Evolutionary conservation across 2,113 vertebrate species (phyloP), one percentile per base, ranked within the genome.

Genomic region (Halcyon senegalensis): DNA sequence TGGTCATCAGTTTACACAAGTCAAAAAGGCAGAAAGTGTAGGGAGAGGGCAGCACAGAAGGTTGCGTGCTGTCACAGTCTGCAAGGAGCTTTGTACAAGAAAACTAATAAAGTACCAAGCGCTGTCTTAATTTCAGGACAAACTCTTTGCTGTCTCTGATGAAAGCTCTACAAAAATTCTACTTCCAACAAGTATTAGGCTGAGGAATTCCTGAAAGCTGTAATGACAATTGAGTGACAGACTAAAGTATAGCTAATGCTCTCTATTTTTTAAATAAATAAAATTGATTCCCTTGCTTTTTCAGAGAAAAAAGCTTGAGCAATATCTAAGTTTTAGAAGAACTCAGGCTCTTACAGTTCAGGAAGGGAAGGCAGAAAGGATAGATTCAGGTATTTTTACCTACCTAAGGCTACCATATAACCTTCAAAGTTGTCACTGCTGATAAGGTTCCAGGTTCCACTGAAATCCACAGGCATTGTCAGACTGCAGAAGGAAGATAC

Each of bases 401-500:
- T 97, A 99, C 99, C 99, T 92, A 99, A 95, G 74, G 98, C 98
- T 84, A 97, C 92, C 99, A 99, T 98, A 73, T 98, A 99, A 51
- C 98, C 94, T 35, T 99, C 98, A 33, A 99, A 97, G 97, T 99
- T 99, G 88, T 98, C 98, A 93, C 95, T 99, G 97, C 98, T 98
- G 90, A 98, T 73, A n/a, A 99, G 97, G 56, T 98, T 98, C 99
- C 99, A 99, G 69, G 98, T 99, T 24, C 99, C 98, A 51, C 95
- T 98, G 81, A 99, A 94, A 93, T 98, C 98, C 35, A 90, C 87
- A 24, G 98, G 97, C 99, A 99, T 99, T 94, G 89, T 48, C 9
- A 60, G 27, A 19, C 37, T 23, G 3, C 2, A 10, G 46, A 15
- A 67, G 44, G n/a, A 67, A 58, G 23, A 21, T 11, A 2, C 16